Conservation (phyloP, 2,797 vertebrate genomes). For the Liasis olivaceus region DNA sequence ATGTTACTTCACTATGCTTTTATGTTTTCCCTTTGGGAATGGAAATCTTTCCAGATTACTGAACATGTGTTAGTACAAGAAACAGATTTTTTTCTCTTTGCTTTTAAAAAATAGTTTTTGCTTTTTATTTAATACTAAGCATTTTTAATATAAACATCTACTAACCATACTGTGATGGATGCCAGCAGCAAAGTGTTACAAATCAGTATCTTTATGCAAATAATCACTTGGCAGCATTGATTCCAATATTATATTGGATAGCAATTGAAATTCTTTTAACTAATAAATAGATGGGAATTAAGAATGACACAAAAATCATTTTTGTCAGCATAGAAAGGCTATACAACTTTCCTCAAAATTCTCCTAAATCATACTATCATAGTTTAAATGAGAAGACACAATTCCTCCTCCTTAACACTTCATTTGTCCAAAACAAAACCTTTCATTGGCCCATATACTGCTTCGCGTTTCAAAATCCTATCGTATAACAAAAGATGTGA, state of each 20-base stretch:
- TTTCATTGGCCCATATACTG: background rate
- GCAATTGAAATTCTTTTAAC: slow-evolving; percentile 18
- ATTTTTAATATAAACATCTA: slow-evolving; percentile 48
- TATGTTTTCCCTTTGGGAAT: slow-evolving; percentile 43
- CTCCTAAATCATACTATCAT: background rate
- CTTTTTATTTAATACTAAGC: slow-evolving; percentile 39
- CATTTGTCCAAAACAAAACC: background rate
- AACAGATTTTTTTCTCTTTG: slow-evolving; percentile 37
- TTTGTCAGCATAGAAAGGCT: slow-evolving; percentile 45
- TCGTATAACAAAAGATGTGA: background rate
- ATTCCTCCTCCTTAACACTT: background rate
- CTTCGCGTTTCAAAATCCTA: background rate
- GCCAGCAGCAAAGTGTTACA: slow-evolving; percentile 30
- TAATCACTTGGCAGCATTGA: slow-evolving; percentile 45
- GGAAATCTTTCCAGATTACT: slow-evolving; percentile 50
- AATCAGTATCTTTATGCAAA: slow-evolving; percentile 49
- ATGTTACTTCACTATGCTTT: slow-evolving; percentile 57
- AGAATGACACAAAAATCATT: slow-evolving; percentile 43
- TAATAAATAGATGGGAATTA: slow-evolving; percentile 16
- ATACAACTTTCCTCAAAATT: slow-evolving; percentile 28
- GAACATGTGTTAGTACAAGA: slow-evolving; percentile 40
- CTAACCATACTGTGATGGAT: slow-evolving; percentile 23
- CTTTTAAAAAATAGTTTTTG: slow-evolving; percentile 45
- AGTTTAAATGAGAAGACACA: background rate
- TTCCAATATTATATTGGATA: slow-evolving; percentile 31